Base-by-base conservation (phyloP, 2,113 vertebrate genomes). In the Oncorhynchus kisutch region DNA sequence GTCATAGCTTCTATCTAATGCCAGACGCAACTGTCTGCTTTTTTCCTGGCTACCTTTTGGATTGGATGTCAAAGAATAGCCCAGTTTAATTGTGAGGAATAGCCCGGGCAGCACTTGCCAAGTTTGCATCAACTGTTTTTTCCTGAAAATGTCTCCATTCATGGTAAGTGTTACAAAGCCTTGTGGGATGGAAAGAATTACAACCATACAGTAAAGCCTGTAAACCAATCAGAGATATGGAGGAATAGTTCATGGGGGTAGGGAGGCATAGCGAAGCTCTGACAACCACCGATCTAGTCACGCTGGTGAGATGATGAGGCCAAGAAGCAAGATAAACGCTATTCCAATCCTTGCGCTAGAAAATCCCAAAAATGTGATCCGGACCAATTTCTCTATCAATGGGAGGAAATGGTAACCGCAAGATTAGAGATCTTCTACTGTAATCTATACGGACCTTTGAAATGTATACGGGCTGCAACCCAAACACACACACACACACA, bases 371-470 rank as follows among this genome's bases (percentile, higher is more conserved):
- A 76, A 83, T 73, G 45, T 82, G 84, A 91, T 89, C 82, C 31
- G 1, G 77, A 83, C 74, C 82, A 84, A 89, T 85, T 82, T 86
- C 77, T 84, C 81, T 74, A 82, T 85, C 85, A 85, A 84, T 81
- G 80, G 83, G 86, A 89, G 89, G 89, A 91, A 90, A 91, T 90
- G 84, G 85, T 81, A 88, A 85, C 82, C 71, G 87, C 88, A 90
- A 90, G 88, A 88, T 87, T 82, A 90, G 86, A 88, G 83, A 86
- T 89, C 82, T 81, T 86, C 81, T 67, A 54, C 85, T 87, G 78
- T 90, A 91, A 92, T 91, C 87, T 90, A 60, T 86, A 78, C 71
- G 78, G 85, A 84, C 77, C 82, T 90, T 83, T 87, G 86, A 84
- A 91, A 89, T 82, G 73, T 73, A 86, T 86, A 81, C 75, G n/a